Evolutionary conservation across 2,113 vertebrate genomes (phyloP), one percentile per base, ranked within the genome.

Genomic region (Rhinogobius similis): DNA sequence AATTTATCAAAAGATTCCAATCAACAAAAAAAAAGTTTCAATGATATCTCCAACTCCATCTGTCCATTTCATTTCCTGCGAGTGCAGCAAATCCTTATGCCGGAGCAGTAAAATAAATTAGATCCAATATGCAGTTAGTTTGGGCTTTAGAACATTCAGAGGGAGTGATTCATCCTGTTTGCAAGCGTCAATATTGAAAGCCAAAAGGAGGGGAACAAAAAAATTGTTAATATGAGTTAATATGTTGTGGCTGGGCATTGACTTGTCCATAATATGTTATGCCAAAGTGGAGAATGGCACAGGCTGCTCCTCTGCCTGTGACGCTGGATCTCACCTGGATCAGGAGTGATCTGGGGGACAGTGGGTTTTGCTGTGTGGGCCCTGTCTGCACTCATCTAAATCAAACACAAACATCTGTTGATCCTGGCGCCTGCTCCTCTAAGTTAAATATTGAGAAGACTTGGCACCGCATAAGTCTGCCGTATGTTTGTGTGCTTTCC

Each of bases 321-420:
- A 50, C 10, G 18, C 20, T 52, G 20, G 48, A 10, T 55, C 52
- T 23, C 8, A 29, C 55, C 55, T 32, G 23, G 23, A 27, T 58
- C 14, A 29, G 11, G 26, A 18, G 14, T 9, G 14, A 2, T 24
- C 55, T 27, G 14, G 9, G 13, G 23, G 56, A 36, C 27, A 20
- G 56, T 36, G 26, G 56, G 14, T 20, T 26, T 58, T 6, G 55
- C 58, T 61, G 58, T 38, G 27, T 38, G 58, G 29, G 20, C 0
- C 18, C 10, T n/a, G 29, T 56, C 27, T 38, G 29, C 58, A 12
- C 58, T 36, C 27, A 38, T 61, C 20, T n/a, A 38, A 9, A 38
- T 61, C 24, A 12, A 38, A 70, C 5, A 26, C 18, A 70, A 79
- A 72, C 70, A 75, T 74, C 72, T 72, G 75, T 21, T 76, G 5